phyloP scores from a whole-genome alignment of 2,113 vertebrate species.

The Coptodon bakossiorum region DNA sequence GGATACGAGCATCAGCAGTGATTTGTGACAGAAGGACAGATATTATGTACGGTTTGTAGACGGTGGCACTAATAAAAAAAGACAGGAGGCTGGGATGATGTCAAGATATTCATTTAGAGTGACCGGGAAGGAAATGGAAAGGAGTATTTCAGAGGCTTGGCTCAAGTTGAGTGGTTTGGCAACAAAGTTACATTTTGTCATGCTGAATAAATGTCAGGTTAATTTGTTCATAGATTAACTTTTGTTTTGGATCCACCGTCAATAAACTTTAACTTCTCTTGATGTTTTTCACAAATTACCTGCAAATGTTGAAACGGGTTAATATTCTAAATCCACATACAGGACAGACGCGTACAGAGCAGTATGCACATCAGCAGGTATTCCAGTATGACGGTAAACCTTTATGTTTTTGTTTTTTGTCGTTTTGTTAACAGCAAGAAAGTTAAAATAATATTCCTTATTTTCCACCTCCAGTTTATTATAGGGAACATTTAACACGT shows the following conservation, averaged over 20 bases:
- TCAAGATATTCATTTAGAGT: background rate
- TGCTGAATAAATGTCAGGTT: background rate
- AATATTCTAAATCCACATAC: background rate
- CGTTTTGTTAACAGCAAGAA: background rate
- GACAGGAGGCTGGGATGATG: background rate
- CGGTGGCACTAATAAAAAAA: background rate
- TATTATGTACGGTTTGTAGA: background rate
- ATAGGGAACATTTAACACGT: background rate
- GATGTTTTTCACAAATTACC: background rate
- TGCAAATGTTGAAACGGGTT: background rate
- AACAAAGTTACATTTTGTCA: background rate
- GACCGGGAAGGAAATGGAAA: accelerated
- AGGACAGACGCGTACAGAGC: background rate
- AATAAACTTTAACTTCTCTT: background rate
- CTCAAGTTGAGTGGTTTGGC: background rate
- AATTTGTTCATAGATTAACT: background rate
- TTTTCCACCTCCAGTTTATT: background rate
- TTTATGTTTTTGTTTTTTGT: background rate
- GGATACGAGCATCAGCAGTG: background rate
- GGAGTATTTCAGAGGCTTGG: background rate
- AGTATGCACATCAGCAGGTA: background rate
- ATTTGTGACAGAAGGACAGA: background rate
- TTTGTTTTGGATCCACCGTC: background rate
- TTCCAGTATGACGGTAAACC: background rate
- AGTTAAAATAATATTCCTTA: background rate